Conservation (phyloP, 2,113 vertebrate genomes). For the Globicephala melas region DNA sequence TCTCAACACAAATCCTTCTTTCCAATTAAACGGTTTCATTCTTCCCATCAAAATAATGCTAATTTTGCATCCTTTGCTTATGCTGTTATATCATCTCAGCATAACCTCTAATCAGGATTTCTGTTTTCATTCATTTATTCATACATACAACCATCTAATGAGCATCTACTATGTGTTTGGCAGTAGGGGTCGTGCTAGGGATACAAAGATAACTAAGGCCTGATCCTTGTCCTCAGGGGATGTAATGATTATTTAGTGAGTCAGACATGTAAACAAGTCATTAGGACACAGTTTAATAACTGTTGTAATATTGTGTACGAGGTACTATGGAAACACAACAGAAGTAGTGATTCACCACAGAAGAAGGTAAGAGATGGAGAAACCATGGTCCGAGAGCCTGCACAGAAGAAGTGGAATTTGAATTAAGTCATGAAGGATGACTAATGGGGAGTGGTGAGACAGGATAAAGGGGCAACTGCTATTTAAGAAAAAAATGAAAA, state of each 20-base stretch:
- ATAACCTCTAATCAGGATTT: background rate
- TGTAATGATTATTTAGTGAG: conserved; percentile 31
- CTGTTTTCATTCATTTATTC: background rate
- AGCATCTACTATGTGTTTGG: background rate
- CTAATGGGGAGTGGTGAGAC: background rate
- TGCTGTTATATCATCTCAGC: background rate
- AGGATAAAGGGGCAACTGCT: background rate
- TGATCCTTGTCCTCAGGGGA: conserved; percentile 14
- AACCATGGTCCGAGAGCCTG: background rate
- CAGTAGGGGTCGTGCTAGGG: background rate
- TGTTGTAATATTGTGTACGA: background rate
- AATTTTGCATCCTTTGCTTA: background rate
- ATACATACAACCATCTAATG: background rate
- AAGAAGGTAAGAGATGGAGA: background rate
- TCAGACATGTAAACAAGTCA: conserved; percentile 41
- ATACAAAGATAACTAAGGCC: conserved; percentile 23
- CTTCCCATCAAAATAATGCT: background rate
- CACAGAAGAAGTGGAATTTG: background rate
- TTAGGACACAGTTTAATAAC: conserved; percentile 8
- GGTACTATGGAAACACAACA: conserved; percentile 40
- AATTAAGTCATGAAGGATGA: background rate
- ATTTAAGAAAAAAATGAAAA: background rate
- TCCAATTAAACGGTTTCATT: background rate
- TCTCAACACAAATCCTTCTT: background rate
- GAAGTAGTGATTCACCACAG: conserved; percentile 12